Evolutionary conservation across 2,797 vertebrate genomes (phyloP).

Genomic region (Rhyacichthys aspro): DNA sequence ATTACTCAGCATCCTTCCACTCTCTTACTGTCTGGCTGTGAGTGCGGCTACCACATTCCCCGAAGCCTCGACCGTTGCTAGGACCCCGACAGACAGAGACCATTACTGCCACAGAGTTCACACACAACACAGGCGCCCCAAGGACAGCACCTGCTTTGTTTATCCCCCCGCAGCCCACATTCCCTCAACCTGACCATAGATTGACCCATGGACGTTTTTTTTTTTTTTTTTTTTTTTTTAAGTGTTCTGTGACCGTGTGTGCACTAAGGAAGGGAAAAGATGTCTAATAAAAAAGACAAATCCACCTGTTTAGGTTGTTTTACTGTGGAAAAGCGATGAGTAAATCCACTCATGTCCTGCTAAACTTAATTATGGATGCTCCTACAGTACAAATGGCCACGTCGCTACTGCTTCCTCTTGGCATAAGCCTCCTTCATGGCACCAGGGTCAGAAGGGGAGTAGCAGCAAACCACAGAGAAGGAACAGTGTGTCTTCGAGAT

Average conservation of each 20-base stretch:
- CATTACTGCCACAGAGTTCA: conserved; percentile 64
- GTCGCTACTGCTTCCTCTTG: conserved; percentile 42
- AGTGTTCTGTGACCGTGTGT: conserved; percentile 26
- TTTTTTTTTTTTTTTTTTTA: too few species aligned
- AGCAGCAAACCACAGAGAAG: conserved; percentile 14
- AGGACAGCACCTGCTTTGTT: conserved; percentile 63
- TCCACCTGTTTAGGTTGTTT: conserved; percentile 66
- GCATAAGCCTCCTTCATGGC: conserved; percentile 52
- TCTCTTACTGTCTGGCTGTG: conserved; percentile 41
- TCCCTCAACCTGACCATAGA: conserved; percentile 39
- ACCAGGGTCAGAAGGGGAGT: conserved; percentile 58
- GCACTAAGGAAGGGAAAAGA: conserved; percentile 30
- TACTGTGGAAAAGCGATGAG: conserved; percentile 74
- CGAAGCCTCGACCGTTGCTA: conserved; percentile 42
- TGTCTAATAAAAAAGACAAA: conserved; percentile 71
- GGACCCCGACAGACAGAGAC: conserved; percentile 49
- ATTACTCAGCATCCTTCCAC: conserved; percentile 32
- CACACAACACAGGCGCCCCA: conserved; percentile 54
- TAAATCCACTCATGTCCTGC: conserved; percentile 76
- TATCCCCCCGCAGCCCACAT: conserved; percentile 22
- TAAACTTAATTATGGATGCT: conserved; percentile 77
- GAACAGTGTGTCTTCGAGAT: conserved; percentile 25
- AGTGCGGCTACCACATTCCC: conserved; percentile 31
- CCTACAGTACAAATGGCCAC: conserved; percentile 54
- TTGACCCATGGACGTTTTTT: conserved; percentile 61